Percentiles rank a stretch among this genome's conserved stretches.
phyloP scores from a whole-genome alignment of 2,888 invertebrate genomes.

The Brenthis daphne region DNA sequence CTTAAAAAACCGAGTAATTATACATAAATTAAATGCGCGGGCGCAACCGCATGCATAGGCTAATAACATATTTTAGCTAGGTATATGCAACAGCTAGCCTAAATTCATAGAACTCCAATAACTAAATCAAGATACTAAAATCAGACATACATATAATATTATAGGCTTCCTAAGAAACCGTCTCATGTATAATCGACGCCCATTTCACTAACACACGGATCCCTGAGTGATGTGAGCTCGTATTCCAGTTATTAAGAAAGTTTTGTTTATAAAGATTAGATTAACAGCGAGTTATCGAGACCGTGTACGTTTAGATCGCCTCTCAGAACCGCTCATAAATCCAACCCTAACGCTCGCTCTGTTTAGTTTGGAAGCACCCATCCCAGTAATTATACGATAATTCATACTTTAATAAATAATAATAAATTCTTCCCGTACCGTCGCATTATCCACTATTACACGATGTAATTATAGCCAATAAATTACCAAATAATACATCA shows the following conservation, averaged over 20 bases:
- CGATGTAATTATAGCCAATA: conserved; percentile 81
- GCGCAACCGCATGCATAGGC: no score
- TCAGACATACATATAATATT: conserved; percentile 5
- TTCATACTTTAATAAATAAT: conserved; percentile 82
- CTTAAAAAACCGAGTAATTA: no score
- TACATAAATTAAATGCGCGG: no score
- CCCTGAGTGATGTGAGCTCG: conserved; percentile 14
- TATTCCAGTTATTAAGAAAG: conserved; percentile 28
- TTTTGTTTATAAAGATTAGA: conserved; percentile 32
- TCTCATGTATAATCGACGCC: conserved; percentile 12
- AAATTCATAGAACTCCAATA: conserved; percentile 8
- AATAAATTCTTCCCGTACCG: conserved; percentile 76
- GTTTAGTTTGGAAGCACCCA: conserved; percentile 79
- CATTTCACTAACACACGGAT: conserved; percentile 19
- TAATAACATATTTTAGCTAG: background rate
- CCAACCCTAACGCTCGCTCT: conserved; percentile 74
- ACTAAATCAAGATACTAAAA: conserved; percentile 13
- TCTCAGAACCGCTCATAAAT: conserved; percentile 77
- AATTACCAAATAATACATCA: conserved; percentile 82
- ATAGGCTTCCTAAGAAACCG: conserved; percentile 19
- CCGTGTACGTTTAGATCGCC: conserved; percentile 65
- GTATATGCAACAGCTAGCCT: background rate
- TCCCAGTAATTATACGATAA: conserved; percentile 81
- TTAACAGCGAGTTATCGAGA: conserved; percentile 32
- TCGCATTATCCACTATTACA: conserved; percentile 79